Evolutionary conservation across 2,888 invertebrate species (phyloP), one percentile per base, ranked within the genome.

Genomic region (Orchesellides sinensis): DNA sequence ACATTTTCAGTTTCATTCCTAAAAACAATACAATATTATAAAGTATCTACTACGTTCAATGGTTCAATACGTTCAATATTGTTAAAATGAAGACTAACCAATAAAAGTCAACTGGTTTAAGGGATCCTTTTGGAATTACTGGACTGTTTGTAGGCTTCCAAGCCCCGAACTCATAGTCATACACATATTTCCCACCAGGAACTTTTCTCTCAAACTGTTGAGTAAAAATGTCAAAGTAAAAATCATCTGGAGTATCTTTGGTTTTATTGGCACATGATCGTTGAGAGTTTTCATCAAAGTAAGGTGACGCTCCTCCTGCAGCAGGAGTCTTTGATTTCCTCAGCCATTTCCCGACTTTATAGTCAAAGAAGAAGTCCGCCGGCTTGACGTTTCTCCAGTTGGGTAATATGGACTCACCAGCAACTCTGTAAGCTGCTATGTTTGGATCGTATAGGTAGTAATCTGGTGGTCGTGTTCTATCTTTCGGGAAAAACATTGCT

Each of bases 401-500:
- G 25, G 75, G 68, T n/a, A 63, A 63, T 10, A 21, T 27, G 2
- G 49, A 19, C 4, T 75, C 61, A 0, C 74, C 69, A 0, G 40
- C 63, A 1, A 59, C 54, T 0, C 75, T 45, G 27, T 82, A 82
- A 10, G 19, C 49, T 2, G 35, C 69, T 2, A 59, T 49, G 6
- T 14, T 49, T 1, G 68, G 63, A 14, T 75, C 69, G n/a, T 54
- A 82, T 0, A 75, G 5, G 35, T 82, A 82, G 19, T 68, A 68
- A 23, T 70, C 69, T 35, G 23, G 25, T 0, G 52, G 75, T 0
- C 74, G 72, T 2, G 75, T 75, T 40, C 82, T 14, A n/a, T 82
- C 82, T n/a, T 75, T 82, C 29, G 82, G 74, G n/a, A 75, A 75
- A 40, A 70, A 82, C 4, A 74, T 12, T n/a, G 56, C 81, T 6